Conservation (phyloP, 2,113 vertebrate genomes). For the Clarias magur region DNA sequence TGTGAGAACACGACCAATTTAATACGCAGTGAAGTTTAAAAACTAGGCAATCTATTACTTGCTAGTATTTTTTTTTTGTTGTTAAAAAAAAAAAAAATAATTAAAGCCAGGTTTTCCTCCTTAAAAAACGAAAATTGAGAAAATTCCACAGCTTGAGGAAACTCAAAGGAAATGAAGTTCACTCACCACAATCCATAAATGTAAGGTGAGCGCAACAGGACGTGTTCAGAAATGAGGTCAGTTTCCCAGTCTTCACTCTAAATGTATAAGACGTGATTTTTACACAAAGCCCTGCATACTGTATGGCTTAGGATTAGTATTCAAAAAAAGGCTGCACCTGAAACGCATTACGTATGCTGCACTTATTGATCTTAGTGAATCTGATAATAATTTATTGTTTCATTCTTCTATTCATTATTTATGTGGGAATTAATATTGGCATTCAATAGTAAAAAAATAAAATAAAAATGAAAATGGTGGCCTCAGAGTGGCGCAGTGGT, state of each 20-base stretch:
- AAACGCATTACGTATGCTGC: neutral
- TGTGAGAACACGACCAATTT: conserved; percentile 50
- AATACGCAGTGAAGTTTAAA: neutral
- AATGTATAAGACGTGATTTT: neutral
- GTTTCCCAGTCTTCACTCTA: conserved; percentile 91
- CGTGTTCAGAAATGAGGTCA: conserved; percentile 92
- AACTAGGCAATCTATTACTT: neutral
- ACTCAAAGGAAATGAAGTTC: neutral
- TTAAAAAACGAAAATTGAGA: neutral
- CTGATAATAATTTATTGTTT: neutral
- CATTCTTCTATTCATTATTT: neutral
- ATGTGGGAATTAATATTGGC: neutral
- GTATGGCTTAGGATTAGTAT: neutral
- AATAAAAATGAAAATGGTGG: no score
- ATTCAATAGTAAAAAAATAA: neutral
- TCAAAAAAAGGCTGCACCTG: neutral
- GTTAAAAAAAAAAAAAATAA: neutral
- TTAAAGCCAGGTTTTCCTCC: neutral
- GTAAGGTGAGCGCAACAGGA: conserved; percentile 92
- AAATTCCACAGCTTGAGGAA: neutral
- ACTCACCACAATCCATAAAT: conserved; percentile 93
- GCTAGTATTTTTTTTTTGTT: neutral
- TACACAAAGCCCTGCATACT: neutral
- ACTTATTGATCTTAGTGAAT: neutral
- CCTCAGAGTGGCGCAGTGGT: no score